phyloP scores from a whole-genome alignment of 2,797 vertebrate species.

The Chromobotia macracanthus region DNA sequence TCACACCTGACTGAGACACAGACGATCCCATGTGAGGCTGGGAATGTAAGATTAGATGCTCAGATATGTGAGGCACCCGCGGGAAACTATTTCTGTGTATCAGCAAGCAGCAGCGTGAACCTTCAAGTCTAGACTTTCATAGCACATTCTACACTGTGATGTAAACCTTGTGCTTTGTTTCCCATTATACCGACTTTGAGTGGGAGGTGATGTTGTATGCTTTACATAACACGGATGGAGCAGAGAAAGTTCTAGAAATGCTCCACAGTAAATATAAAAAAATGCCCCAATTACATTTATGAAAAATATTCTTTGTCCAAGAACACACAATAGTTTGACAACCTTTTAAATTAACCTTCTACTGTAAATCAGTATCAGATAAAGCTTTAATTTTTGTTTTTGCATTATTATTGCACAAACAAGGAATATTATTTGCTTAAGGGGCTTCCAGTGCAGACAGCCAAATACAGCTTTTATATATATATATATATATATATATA shows the following conservation, averaged over 20 bases:
- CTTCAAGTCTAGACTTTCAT: conserved; percentile 8
- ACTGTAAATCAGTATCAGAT: too few species aligned
- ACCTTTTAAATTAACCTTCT: too few species aligned
- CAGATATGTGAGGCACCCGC: background rate
- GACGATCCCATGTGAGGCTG: background rate
- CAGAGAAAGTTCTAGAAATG: background rate
- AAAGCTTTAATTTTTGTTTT: too few species aligned
- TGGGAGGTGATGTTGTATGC: conserved; percentile 3
- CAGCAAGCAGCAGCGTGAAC: background rate
- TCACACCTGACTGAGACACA: background rate
- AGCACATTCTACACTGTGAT: background rate
- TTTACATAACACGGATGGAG: conserved; percentile 6
- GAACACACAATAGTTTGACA: too few species aligned
- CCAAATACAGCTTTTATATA: too few species aligned
- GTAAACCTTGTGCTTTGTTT: conserved; percentile 1
- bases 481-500: too few species aligned
- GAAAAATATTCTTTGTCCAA: background rate
- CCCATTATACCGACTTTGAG: background rate
- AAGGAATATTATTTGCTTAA: too few species aligned
- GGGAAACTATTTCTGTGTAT: conserved; percentile 2
- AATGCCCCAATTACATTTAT: background rate
- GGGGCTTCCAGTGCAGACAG: too few species aligned
- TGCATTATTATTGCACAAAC: too few species aligned
- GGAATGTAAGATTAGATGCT: conserved; percentile 9
- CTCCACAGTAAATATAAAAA: conserved; percentile 19